These are phyloP conservation scores for Sinelater perroti DNA, from an alignment of 2,888 invertebrate species.

Conservation along the genomic window DNA sequence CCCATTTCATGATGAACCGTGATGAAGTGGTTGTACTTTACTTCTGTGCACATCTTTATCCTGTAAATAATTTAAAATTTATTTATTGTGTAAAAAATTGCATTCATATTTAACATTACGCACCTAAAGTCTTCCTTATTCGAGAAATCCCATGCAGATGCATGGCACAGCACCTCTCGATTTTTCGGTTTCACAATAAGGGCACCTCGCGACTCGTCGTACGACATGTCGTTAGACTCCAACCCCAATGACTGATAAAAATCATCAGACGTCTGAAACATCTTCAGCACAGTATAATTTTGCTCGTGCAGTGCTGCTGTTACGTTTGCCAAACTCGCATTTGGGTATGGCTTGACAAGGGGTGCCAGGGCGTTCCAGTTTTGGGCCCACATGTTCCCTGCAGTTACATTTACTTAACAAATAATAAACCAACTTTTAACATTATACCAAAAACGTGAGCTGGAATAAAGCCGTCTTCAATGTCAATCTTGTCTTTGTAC, in stretches of 20 bases:
- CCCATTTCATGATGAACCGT: conserved; percentile 80
- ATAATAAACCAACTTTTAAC: not conserved
- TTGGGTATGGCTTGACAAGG: conserved; percentile 64
- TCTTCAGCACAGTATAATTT: conserved; percentile 59
- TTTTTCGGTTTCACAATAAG: conserved; percentile 67
- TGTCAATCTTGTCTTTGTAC: conserved; percentile 63
- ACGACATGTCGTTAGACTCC: conserved; percentile 66
- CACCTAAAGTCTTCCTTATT: conserved; percentile 72
- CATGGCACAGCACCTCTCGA: conserved; percentile 69
- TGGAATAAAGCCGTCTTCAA: conserved; percentile 67
- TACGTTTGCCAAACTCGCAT: conserved; percentile 61
- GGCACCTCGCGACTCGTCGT: conserved; percentile 61
- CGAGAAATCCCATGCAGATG: conserved; percentile 76
- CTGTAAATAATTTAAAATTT: not conserved
- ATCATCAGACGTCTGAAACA: conserved; percentile 69
- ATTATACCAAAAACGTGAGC: conserved; percentile 67
- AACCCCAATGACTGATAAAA: conserved; percentile 70
- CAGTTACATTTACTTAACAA: not conserved
- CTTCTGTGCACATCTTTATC: conserved; percentile 64
- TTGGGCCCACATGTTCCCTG: conserved; percentile 74
- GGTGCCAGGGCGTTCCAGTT: conserved; percentile 65
- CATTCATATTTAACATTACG: conserved; percentile 29
- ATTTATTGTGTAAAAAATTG: conserved; percentile 1
- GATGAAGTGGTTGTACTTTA: conserved; percentile 67
- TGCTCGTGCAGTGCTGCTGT: conserved; percentile 62